Evolutionary conservation across 53 echinoderm and acorn worm species (phyloP), one percentile per base, ranked within the genome.

Genomic region (Mesocentrotus franciscanus): DNA sequence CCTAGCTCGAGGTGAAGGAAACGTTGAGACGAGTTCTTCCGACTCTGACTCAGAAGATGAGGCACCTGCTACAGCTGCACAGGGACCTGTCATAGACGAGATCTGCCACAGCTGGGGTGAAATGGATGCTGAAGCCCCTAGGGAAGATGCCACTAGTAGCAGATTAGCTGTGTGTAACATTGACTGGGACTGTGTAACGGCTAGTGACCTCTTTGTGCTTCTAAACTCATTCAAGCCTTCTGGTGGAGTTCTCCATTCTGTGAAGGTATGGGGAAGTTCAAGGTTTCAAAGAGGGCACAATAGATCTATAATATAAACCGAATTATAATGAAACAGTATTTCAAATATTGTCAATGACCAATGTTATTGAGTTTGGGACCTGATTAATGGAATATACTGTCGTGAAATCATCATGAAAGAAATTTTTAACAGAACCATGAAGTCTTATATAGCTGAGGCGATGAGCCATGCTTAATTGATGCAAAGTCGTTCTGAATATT

Each of bases 171-270:
- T 99, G 61, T 99, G 99, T 64, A 98, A 99, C 92, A 97, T 97
- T 96, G 99, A 99, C 58, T 99, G 99, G 99, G 99, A 99, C 76
- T 91, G 99, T 74, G 97, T 98, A 30, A 97, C 96, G 29, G 98
- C 97, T 34, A 92, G 89, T 15, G 99, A 99, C 94, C 93, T 98
- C 87, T 85, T 97, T 56, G 98, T 98, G 66, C 71, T 99, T n/a
- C 96, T 99, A 62, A 97, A 97, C 74, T 99, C 99, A 9, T 99
- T 99, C 90, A 99, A 99, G 68, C 98, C 99, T 16, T 81, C 98
- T 61, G 98, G 98, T 27, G 97, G 98, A 16, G 93, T 97, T 58
- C 95, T 99, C n/a, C 95, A 97, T 83, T 97, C 97, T 32, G 99
- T 99, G 39, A 99, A 97, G 97, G 99, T 99, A 96, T 29, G 9